Conservation (phyloP, 2,797 vertebrate species). For the Cryptoprocta ferox region DNA sequence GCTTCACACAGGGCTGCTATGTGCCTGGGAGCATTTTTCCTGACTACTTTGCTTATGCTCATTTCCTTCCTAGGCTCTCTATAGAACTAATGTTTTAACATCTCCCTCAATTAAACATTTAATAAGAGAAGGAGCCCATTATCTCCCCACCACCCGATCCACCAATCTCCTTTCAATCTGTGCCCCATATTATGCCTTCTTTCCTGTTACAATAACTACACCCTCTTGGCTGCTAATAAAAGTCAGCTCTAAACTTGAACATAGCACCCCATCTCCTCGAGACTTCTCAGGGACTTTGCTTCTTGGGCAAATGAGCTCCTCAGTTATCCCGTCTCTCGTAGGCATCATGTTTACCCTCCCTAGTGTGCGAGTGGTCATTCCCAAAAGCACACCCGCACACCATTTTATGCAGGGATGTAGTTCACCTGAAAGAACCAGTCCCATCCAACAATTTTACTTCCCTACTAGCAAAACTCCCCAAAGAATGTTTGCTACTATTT, state of each 20-base stretch:
- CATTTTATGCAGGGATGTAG: fast-evolving
- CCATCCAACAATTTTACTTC: background rate
- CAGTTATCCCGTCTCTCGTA: background rate
- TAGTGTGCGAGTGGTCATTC: background rate
- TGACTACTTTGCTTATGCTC: conserved; percentile 48
- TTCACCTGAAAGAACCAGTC: background rate
- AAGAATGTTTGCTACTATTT: background rate
- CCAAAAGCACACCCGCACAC: background rate
- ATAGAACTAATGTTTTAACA: conserved; percentile 32
- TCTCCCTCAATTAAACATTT: conserved; percentile 48
- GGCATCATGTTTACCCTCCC: background rate
- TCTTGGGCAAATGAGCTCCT: background rate
- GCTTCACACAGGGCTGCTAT: conserved; percentile 29
- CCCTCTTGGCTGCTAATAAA: background rate
- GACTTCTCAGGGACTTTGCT: background rate
- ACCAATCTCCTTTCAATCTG: background rate
- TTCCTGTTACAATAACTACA: background rate
- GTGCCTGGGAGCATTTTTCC: conserved; percentile 52
- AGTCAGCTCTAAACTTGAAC: background rate
- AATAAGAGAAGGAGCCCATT: background rate
- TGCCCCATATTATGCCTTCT: background rate
- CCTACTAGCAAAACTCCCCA: background rate
- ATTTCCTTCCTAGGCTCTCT: conserved; percentile 54
- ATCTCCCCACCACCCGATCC: background rate
- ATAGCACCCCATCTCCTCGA: background rate